These are phyloP conservation scores for Vanacampus margaritifer DNA, from an alignment of 2,113 vertebrate species.

Conservation along the genomic window DNA sequence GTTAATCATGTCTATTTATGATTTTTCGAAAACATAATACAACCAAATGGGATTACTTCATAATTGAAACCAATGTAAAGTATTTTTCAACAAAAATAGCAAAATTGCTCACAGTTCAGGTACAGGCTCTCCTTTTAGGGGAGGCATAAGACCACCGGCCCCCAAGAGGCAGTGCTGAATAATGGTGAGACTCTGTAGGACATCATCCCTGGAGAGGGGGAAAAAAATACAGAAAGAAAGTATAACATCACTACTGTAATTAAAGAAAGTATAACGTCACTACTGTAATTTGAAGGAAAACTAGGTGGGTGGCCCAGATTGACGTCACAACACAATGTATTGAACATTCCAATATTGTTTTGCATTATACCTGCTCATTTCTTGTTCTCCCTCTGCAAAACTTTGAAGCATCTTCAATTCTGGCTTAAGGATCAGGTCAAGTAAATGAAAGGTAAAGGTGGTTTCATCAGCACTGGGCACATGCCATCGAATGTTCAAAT, in stretches of 20 bases:
- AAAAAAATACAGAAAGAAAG: background rate
- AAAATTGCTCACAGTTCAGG: slow-evolving; percentile 81
- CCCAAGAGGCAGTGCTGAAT: slow-evolving; percentile 95
- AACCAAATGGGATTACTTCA: background rate
- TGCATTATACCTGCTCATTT: slow-evolving; percentile 85
- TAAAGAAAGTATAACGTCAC: background rate
- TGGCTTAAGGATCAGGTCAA: slow-evolving; percentile 91
- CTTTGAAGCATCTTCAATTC: slow-evolving; percentile 84
- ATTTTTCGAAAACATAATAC: background rate
- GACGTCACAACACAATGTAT: background rate
- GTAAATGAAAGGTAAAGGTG: slow-evolving; percentile 82
- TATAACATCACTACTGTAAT: background rate
- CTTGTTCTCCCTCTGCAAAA: slow-evolving; percentile 81
- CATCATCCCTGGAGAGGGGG: slow-evolving; percentile 82
- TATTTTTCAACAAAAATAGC: background rate
- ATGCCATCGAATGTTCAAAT: slow-evolving; percentile 93
- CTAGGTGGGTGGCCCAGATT: background rate
- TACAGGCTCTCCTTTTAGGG: slow-evolving; percentile 85
- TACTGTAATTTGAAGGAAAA: background rate
- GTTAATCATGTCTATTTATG: too few species aligned
- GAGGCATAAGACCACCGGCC: slow-evolving; percentile 87
- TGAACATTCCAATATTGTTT: background rate
- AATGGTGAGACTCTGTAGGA: slow-evolving; percentile 90
- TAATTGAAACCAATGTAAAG: background rate
- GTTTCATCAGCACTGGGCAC: slow-evolving; percentile 86